Conservation (phyloP, 1,140 invertebrate genomes). For the Mercenaria mercenaria region DNA sequence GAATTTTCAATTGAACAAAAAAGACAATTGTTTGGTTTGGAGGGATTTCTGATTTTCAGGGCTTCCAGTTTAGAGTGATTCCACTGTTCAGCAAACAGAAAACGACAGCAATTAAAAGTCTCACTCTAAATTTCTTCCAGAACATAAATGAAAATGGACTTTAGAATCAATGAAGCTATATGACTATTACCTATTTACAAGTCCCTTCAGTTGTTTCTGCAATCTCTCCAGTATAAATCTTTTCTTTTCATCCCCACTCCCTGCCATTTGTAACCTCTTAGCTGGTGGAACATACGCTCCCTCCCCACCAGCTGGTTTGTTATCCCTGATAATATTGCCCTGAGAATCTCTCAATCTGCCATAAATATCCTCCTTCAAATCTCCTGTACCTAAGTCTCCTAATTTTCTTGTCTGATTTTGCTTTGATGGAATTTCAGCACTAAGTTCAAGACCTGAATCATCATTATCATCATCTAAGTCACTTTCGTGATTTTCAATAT, state of each 20-base stretch:
- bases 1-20: no score
- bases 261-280: constrained; percentile 87
- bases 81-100: no score
- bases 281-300: constrained; percentile 94
- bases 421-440: constrained; percentile 40
- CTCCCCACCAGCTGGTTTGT: constrained; percentile 78
- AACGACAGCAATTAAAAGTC: no score
- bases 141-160: no score
- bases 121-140: no score
- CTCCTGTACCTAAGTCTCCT: constrained; percentile 68
- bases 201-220: constrained; percentile 93
- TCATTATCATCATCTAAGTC: background rate
- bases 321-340: constrained; percentile 91
- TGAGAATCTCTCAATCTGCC: constrained; percentile 93
- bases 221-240: constrained; percentile 89
- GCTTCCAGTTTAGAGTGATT: no score
- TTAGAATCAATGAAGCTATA: no score
- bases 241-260: constrained; percentile 87
- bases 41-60: no score
- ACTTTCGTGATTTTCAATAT: background rate
- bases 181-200: constrained; percentile 92
- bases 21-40: no score
- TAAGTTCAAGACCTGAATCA: constrained; percentile 40
- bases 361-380: constrained; percentile 96
- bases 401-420: background rate